Evolutionary conservation across 92 coral and sea anemone species (phyloP), one percentile per base, ranked within the genome.

Genomic region (Zoanthus solanderi): DNA sequence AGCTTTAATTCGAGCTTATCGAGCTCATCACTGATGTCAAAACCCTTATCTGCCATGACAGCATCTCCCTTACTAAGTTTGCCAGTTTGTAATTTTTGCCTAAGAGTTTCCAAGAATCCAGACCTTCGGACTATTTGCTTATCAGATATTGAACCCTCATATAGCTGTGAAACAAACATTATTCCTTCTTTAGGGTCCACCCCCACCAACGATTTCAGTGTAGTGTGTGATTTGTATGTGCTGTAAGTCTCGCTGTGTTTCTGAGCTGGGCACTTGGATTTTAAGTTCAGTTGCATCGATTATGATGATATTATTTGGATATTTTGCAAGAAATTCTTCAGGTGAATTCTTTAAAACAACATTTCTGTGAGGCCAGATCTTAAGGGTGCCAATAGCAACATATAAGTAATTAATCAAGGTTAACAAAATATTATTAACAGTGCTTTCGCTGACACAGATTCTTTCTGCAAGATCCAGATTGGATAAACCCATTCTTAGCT

Each of bases 261-360:
- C 83, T 88, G 94, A n/a, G 87, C 91, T 91, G 6, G 92, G 92
- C n/a, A 89, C 92, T 83, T 91, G 83, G 66, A 89, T 89, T 75
- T 87, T 92, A 57, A 89, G 89, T 92, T 89, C 92, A 34, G 94
- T 91, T n/a, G 92, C 94, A 91, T 93, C 94, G 57, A 93, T 88
- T 48, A 91, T 93, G 9, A 89, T 65, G 56, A 54, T 54, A 77
- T 65, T 93, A 53, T 83, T 83, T 5, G 94, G 94, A 73, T 89
- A 86, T 56, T 89, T 90, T 75, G 78, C 90, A 52, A 61, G 46
- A 61, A 91, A 88, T 47, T 92, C 90, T 11, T 30, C 31, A 29
- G 95, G 95, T 17, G 87, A 30, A 66, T 87, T 93, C 31, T 83
- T 54, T 44, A 89, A 78, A 73, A 89, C 87, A 9, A 93, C 23